Evolutionary conservation across 2,888 invertebrate species (phyloP).

Genomic region (Mesorhabditis sp.): DNA sequence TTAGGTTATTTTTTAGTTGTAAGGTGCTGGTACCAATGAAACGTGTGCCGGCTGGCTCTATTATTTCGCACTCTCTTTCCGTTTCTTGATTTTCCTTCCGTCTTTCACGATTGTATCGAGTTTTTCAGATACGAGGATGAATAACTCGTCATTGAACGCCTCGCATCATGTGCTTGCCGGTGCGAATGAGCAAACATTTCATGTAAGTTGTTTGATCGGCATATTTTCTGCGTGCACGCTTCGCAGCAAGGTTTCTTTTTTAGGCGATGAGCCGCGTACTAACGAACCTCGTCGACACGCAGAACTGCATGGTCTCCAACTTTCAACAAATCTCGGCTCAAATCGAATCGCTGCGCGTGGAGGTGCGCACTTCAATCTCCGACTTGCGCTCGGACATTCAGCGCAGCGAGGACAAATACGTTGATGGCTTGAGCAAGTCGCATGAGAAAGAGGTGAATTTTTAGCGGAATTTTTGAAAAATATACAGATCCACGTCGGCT

Average conservation of each 20-base stretch:
- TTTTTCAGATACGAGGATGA: no score
- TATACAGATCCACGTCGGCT: neutral
- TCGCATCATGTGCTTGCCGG: no score
- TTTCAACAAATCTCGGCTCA: conserved; percentile 22
- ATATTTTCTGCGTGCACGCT: no score
- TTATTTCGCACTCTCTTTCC: no score
- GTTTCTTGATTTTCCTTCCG: no score
- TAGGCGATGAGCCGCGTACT: conserved; percentile 26
- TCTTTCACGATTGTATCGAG: no score
- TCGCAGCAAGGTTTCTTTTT: neutral
- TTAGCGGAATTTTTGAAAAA: conserved; percentile 1
- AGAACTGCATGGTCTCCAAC: conserved; percentile 23
- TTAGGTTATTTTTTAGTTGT: no score
- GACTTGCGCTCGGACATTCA: conserved; percentile 19
- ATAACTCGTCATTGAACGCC: no score
- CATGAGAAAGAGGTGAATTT: neutral
- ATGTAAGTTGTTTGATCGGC: no score
- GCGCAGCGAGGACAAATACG: conserved; percentile 15
- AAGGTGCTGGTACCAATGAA: no score
- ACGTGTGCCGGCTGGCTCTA: no score
- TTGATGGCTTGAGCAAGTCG: neutral
- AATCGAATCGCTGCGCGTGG: conserved; percentile 29
- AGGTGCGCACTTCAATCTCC: neutral
- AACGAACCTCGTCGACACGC: conserved; percentile 33
- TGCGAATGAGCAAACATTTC: no score